Base-by-base conservation (phyloP, 2,888 invertebrate species). In the Tridacna gigas region DNA sequence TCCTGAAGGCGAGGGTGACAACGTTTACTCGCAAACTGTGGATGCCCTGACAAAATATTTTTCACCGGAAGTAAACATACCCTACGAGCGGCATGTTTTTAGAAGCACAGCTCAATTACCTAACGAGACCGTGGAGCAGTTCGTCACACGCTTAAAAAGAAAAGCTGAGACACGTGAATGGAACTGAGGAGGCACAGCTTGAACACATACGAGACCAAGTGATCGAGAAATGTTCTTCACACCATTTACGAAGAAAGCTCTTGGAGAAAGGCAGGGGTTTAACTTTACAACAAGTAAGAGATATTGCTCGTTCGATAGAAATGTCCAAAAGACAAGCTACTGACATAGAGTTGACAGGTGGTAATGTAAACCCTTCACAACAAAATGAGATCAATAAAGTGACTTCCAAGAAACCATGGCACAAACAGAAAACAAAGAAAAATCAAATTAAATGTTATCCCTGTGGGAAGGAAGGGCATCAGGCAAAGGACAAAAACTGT, bases 161-260 rank as follows among this genome's bases (percentile, higher is more conserved):
- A 69, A 69, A 15, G 69, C 69, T 5, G 69, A 11, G 13, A 11
- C 20, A 18, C 11, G 69, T 69, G 48, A 37, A 11, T 69, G 18
- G 20, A 5, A 18, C n/a, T 26, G 45, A 15, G 9, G 69, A 69
- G 15, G 51, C 15, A 13, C 11, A 51, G 15, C 51, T 51, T 45
- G 69, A 67, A 67, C 20, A 11, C 15, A 47, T 69, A 9, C 5
- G 48, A 22, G 47, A 69, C 47, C 37, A 69, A 22, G 75, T 89
- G 7, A 77, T 87, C 7, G 80, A 83, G 15, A 88, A 83, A 47
- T 82, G 86, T 69, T 15, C 11, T 0, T 84, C 82, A 13, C 63
- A 65, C 11, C 56, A 56, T n/a, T 26, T 89, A 20, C 45, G 82
- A 37, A 66, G 84, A 5, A 82, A 84, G 26, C 37, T 84, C 15